Evolutionary conservation across 2,888 invertebrate genomes (phyloP), one percentile per base, ranked within the genome.

Genomic region (Sceliomorpha sp.): DNA sequence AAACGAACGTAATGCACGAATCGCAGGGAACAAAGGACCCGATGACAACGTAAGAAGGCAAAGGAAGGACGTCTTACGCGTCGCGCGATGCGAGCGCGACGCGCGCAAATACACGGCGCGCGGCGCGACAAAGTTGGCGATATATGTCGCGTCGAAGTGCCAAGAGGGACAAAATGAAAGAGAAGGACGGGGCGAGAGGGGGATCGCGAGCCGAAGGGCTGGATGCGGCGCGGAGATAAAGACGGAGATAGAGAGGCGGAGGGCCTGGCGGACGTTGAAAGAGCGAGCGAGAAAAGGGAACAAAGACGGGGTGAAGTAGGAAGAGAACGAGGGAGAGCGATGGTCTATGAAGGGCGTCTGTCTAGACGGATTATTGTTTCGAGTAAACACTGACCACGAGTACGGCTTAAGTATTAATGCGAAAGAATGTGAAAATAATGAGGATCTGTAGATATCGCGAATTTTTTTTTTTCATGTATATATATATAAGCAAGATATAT

Each of bases 331-430:
- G 56, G 62, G 70, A 47, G 60, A 70, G 66, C 51, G 64, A 45
- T 34, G 66, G 59, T 70, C 53, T 64, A 68, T 66, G 77, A 82
- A 79, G 78, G 77, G 72, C 74, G 75, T 73, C 78, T 74, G 83
- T 85, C 84, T 84, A 84, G 84, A 84, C 84, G 74, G 78, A 74
- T 81, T 77, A 75, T 76, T 80, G 78, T 78, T 78, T 74, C 63
- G 56, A 70, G 75, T 73, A 78, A 81, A 79, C 76, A 72, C 62
- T 76, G 79, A 76, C 76, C 79, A 74, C 74, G 73, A 76, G 78
- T 78, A 72, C 36, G n/a, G 32, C 53, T 47, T 12, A 27, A 26
- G 37, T 55, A 56, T 42, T 37, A 37, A 36, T 48, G 40, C 9
- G n/a, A 32, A 51, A 31, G 27, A 9, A 14, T 6, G 8, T 13